Conservation (phyloP, 2,888 invertebrate genomes). For the Empis stercorea region DNA sequence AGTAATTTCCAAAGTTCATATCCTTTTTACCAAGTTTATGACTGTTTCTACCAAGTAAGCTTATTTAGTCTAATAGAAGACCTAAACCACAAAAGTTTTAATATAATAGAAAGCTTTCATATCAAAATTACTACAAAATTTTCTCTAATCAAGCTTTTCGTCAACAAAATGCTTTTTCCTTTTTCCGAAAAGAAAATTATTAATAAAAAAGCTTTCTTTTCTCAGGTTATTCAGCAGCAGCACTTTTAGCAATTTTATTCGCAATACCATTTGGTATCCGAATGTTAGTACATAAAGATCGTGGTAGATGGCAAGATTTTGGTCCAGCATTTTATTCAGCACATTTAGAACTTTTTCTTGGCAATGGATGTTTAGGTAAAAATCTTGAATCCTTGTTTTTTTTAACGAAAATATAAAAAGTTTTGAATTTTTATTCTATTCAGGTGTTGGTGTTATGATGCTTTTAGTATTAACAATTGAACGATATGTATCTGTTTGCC, state of each 20-base stretch:
- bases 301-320: slow-evolving; percentile 50
- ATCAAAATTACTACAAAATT: no score
- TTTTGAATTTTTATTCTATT: background rate
- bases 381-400: no score
- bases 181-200: background rate
- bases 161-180: background rate
- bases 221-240: slow-evolving; percentile 64
- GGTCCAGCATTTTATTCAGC: slow-evolving; percentile 55
- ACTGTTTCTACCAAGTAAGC: no score
- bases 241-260: slow-evolving; percentile 56
- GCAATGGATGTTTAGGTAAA: slow-evolving; percentile 54
- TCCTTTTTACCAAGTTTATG: no score
- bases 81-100: no score
- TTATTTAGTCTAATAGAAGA: no score
- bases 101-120: no score
- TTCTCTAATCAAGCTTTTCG: no score
- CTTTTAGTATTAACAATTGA: slow-evolving; percentile 60
- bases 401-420: no score
- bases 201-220: slow-evolving; percentile 11
- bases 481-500: slow-evolving; percentile 61
- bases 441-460: slow-evolving; percentile 64
- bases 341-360: slow-evolving; percentile 55
- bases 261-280: slow-evolving; percentile 55
- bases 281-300: slow-evolving; percentile 50
- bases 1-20: no score